Percentiles rank a stretch among this genome's conserved stretches.
Conservation (phyloP, 1,140 invertebrate genomes). For the Sarcophaga peregrina region DNA sequence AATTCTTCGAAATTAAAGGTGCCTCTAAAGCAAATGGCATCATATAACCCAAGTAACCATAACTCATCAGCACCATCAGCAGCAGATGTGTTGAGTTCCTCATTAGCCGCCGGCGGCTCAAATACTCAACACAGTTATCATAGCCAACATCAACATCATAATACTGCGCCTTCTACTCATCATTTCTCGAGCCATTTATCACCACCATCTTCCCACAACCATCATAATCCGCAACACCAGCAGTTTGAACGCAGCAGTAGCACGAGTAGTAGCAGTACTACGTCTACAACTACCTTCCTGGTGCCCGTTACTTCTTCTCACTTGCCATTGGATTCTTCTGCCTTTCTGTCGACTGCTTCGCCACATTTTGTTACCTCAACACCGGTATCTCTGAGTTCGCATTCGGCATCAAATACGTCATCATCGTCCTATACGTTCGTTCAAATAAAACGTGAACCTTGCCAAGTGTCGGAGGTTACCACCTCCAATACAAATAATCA, state of each 20-base stretch:
- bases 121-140: conserved; percentile 19
- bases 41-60: conserved; percentile 53
- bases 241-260: conserved; percentile 42
- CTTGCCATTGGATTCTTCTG: conserved; percentile 51
- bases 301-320: conserved; percentile 55
- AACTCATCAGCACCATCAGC: conserved; percentile 42
- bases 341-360: conserved; percentile 42
- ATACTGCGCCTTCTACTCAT: background rate
- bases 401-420: conserved; percentile 46
- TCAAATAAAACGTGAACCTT: conserved; percentile 73
- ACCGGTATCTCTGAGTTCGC: conserved; percentile 39
- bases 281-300: conserved; percentile 54
- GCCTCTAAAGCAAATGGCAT: conserved; percentile 52
- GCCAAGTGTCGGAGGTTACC: conserved; percentile 75
- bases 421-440: conserved; percentile 64
- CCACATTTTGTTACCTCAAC: conserved; percentile 52
- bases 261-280: conserved; percentile 15
- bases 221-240: conserved; percentile 21
- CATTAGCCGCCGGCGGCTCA: conserved; percentile 48
- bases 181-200: background rate
- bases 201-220: background rate
- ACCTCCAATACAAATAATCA: conserved; percentile 70
- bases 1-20: background rate
- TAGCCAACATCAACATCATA: conserved; percentile 21
- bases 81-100: conserved; percentile 59